Base-by-base conservation (phyloP, 1,140 invertebrate genomes). In the Akabosia matsudoensis region DNA sequence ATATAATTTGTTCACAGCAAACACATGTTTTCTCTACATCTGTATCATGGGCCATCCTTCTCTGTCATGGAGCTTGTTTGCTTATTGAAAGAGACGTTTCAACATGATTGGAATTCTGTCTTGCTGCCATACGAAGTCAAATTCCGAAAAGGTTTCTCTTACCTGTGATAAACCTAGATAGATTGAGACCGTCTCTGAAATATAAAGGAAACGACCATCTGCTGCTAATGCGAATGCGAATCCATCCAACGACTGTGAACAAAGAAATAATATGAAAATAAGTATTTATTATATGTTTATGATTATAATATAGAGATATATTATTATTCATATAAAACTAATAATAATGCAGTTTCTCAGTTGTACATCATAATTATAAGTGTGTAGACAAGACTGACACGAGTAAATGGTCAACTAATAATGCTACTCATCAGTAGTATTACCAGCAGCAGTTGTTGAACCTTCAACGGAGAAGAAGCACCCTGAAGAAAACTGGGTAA, bases 151-250 rank as follows among this genome's bases (percentile, higher is more conserved):
- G 28, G 51, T 31, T n/a, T n/a, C n/a, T n/a, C 74, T 91, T 87
- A 97, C 95, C 91, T 98, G 97, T 86, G 96, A 98, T 84, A 98
- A 90, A 82, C 97, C 97, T 84, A 98, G 90, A 88, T 98, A 98
- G 86, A 98, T 98, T 83, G 96, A 98, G 82, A 98, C 96, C 79
- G 96, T 98, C 89, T 98, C 96, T 79, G 96, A 98, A 88, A 98
- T 97, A 88, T 98, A 98, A 83, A 98, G 89, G 87, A 98, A 98
- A 83, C 96, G 89, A 78, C 96, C 97, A 87, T 98, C 96, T 81
- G 93, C 93, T 37, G 93, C 94, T 61, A 98, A 89, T 22, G 94
- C 93, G 86, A 98, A 91, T 78, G 95, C 95, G 86, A 98, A 98
- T 33, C 97, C 97, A 86, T 98, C 97, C 82, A 98, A 87, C 72